phyloP scores from a whole-genome alignment of 1,140 invertebrate genomes.

The Rhopalosiphum padi region DNA sequence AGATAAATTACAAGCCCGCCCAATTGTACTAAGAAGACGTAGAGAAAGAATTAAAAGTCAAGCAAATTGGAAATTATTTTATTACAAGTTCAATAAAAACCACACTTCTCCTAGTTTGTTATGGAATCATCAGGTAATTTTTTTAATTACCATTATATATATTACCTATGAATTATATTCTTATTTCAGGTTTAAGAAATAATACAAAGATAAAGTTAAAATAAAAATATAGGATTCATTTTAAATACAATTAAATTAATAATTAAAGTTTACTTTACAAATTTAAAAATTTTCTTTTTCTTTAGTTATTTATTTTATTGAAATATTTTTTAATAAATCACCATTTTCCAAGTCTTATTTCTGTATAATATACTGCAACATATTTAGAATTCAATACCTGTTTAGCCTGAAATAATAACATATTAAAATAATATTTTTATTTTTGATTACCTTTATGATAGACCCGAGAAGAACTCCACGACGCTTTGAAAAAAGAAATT shows the following conservation, averaged over 20 bases:
- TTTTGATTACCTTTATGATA: conserved; percentile 63
- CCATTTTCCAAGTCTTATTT: too few species aligned
- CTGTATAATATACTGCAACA: too few species aligned
- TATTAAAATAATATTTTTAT: neutral
- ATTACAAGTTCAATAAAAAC: conserved; percentile 94
- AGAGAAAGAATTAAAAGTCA: conserved; percentile 87
- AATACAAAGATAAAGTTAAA: neutral
- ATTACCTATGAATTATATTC: neutral
- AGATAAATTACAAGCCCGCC: conserved; percentile 71
- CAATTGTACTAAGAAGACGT: conserved; percentile 88
- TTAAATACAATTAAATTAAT: neutral
- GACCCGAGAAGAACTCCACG: conserved; percentile 93
- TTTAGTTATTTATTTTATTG: too few species aligned
- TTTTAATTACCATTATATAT: neutral
- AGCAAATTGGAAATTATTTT: conserved; percentile 93
- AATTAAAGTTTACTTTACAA: too few species aligned
- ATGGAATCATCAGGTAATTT: conserved; percentile 93
- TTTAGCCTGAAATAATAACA: neutral
- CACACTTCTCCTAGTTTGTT: conserved; percentile 96
- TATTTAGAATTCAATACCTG: too few species aligned
- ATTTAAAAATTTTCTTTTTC: too few species aligned
- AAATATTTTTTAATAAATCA: too few species aligned
- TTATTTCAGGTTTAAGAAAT: neutral
- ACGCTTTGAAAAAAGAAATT: conserved; percentile 93
- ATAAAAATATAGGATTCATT: neutral